A percentile compares a stretch with the other conserved stretches of the same genome.
Evolutionary conservation across 2,113 vertebrate species (phyloP).

Genomic region (Cyprinodon variegatus): DNA sequence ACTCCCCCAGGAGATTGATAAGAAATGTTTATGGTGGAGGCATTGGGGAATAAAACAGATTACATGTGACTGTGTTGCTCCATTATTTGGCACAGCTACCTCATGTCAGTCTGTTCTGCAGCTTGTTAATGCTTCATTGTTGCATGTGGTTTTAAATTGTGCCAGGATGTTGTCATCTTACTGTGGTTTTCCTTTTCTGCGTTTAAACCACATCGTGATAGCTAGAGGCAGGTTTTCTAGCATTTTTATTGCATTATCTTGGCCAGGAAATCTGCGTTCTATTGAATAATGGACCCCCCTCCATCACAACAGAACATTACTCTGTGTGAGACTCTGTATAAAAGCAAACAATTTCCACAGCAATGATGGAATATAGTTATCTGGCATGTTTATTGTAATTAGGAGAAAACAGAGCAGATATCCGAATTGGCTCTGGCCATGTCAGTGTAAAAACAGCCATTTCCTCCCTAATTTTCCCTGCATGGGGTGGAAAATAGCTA

Average conservation of each 20-base stretch:
- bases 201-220: conserved; percentile 42
- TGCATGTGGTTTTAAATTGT: conserved; percentile 46
- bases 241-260: conserved; percentile 31
- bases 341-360: conserved; percentile 15
- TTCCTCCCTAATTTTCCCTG: conserved; percentile 49
- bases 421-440: conserved; percentile 14
- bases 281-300: neutral
- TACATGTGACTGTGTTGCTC: conserved; percentile 30
- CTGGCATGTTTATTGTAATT: conserved; percentile 18
- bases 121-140: conserved; percentile 47
- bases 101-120: conserved; percentile 24
- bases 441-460: conserved; percentile 43
- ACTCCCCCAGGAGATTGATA: conserved; percentile 47
- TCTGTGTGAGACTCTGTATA: conserved; percentile 16
- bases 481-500: conserved; percentile 16
- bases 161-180: conserved; percentile 31
- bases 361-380: conserved; percentile 2
- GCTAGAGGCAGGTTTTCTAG: conserved; percentile 28
- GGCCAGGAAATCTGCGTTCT: conserved; percentile 23
- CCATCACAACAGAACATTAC: neutral
- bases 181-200: conserved; percentile 7
- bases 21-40: conserved; percentile 48
- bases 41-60: conserved; percentile 39
- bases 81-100: conserved; percentile 35
- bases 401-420: conserved; percentile 25